Percentiles rank a stretch among this genome's conserved stretches.
phyloP scores from a whole-genome alignment of 2,888 invertebrate species.

The Cancer borealis region DNA sequence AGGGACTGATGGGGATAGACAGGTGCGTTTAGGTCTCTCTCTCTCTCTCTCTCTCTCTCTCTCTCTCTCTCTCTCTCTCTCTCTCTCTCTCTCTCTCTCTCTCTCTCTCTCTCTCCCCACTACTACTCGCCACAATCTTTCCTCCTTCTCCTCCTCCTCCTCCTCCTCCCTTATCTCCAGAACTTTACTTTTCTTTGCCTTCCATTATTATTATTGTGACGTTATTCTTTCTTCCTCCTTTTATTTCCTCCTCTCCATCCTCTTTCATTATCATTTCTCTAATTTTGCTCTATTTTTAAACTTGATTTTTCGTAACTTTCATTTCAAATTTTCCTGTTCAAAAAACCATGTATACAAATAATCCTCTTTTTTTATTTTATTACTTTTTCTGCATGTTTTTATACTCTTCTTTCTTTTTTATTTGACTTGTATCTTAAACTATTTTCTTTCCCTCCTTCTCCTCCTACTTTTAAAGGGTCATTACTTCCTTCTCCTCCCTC shows the following conservation, averaged over 20 bases:
- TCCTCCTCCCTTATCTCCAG: no score
- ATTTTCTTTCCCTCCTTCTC: background rate
- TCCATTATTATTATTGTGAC: background rate
- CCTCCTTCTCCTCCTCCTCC: background rate
- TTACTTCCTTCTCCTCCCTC: conserved; percentile 4
- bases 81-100: conserved; percentile 9
- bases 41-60: conserved; percentile 44
- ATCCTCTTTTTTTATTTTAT: background rate
- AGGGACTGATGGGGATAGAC: background rate
- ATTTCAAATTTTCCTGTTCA: background rate
- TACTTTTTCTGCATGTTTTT: background rate
- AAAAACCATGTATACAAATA: no score
- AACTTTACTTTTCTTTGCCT: background rate
- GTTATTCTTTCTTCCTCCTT: background rate
- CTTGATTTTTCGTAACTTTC: background rate
- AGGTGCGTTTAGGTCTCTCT: background rate
- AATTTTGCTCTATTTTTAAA: background rate
- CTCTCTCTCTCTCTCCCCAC: background rate
- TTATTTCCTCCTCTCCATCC: background rate
- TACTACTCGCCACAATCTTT: background rate
- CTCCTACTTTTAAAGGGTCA: background rate
- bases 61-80: background rate
- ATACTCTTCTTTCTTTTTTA: background rate
- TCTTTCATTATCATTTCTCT: background rate
- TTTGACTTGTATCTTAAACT: no score